Evolutionary conservation across 2,797 vertebrate species (phyloP).

Genomic region (Enteromius fasciolatus): DNA sequence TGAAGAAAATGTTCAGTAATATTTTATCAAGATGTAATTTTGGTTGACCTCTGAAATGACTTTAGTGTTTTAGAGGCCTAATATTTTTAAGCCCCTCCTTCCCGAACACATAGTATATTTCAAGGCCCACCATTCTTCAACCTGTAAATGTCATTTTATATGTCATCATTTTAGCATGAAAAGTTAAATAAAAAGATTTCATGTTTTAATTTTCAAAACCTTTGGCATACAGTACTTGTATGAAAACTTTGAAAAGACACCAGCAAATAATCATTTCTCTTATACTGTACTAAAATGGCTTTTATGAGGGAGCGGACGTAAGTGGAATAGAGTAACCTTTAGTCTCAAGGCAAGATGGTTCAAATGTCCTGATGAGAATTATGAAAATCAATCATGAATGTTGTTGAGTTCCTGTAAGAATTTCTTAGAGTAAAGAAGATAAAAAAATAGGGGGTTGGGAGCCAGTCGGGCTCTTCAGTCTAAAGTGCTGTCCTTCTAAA

Average conservation of each 20-base stretch:
- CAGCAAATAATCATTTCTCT: constrained; percentile 22
- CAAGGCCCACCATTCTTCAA: not conserved
- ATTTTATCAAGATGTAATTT: not conserved
- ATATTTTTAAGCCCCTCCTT: not conserved
- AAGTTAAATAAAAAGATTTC: not conserved
- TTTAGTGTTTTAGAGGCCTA: not conserved
- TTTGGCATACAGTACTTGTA: not conserved
- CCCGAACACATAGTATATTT: not conserved
- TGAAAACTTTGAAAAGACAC: not conserved
- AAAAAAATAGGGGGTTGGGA: not conserved
- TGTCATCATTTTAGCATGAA: not conserved
- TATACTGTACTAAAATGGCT: constrained; percentile 22
- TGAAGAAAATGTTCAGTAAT: not conserved
- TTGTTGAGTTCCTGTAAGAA: constrained; percentile 50
- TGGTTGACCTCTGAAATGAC: not conserved
- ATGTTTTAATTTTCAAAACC: not conserved
- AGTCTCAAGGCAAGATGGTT: constrained; percentile 31
- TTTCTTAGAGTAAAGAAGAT: constrained; percentile 53
- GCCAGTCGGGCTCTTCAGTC: constrained; percentile 18
- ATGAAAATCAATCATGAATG: constrained; percentile 32
- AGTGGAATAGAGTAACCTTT: constrained; percentile 19
- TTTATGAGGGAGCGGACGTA: not conserved
- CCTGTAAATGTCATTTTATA: not conserved
- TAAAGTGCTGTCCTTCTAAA: constrained; percentile 62
- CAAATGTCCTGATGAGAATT: not conserved